These are phyloP conservation scores for Xyrichtys novacula DNA, from an alignment of 2,797 vertebrate species.

Conservation along the genomic window DNA sequence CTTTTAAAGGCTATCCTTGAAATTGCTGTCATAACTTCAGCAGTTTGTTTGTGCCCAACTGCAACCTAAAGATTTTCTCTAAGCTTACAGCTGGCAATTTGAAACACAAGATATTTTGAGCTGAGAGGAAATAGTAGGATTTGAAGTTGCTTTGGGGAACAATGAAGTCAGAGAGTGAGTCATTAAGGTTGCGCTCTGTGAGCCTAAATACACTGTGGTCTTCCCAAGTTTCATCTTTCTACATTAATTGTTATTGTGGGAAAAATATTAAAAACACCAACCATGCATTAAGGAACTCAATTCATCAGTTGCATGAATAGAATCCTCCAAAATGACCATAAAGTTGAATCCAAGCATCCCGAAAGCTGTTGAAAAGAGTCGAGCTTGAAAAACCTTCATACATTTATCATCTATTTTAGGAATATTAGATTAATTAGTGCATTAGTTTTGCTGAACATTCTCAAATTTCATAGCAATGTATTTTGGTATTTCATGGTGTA, in stretches of 20 bases:
- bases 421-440: not conserved
- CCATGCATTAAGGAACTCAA: not conserved
- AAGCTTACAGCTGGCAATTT: slow-evolving; percentile 18
- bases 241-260: not conserved
- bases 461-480: no score
- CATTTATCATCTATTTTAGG: not conserved
- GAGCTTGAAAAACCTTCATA: not conserved
- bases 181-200: slow-evolving; percentile 14
- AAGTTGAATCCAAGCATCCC: not conserved
- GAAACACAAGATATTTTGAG: slow-evolving; percentile 1
- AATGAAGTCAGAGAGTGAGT: slow-evolving; percentile 12
- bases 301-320: not conserved
- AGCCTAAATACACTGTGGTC: slow-evolving; percentile 3
- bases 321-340: slow-evolving; percentile 9
- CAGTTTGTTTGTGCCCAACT: slow-evolving; percentile 3
- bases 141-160: not conserved
- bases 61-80: slow-evolving; percentile 1
- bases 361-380: not conserved
- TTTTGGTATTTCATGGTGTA: no score
- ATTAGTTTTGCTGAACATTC: not conserved
- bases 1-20: not conserved
- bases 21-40: not conserved
- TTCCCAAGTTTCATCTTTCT: slow-evolving; percentile 2
- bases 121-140: slow-evolving; percentile 15
- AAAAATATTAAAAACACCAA: slow-evolving; percentile 2